Evolutionary conservation across 2,113 vertebrate genomes (phyloP), one percentile per base, ranked within the genome.

Genomic region (Elachura formosa): DNA sequence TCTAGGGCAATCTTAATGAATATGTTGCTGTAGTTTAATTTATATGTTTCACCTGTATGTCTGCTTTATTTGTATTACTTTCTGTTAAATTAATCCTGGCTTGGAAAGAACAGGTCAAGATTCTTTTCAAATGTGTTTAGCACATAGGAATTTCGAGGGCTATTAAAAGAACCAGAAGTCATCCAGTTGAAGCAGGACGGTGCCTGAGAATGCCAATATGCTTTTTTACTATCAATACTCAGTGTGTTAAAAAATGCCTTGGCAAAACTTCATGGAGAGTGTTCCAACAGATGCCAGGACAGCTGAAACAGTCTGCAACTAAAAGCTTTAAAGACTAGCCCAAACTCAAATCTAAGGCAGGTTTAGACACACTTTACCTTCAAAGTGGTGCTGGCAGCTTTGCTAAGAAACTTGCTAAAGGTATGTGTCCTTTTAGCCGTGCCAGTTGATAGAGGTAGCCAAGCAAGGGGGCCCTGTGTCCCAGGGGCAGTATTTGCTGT

Each of bases 111-210:
- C 54, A 4, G 6, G 67, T 85, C 61, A 63, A 83, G 79, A 93
- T 85, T 90, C 68, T 72, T 93, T 96, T 89, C 59, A 63, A 40
- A 83, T 0, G 12, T 94, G 91, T 94, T 92, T 76, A 92, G 77
- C 56, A 41, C 82, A 33, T 24, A 76, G 82, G 84, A 90, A 93
- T 96, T 95, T 95, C 76, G 72, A 87, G 61, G 83, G 89, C 90
- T 97, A 84, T 94, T 94, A 92, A 92, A 96, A 92, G 92, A 91
- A 77, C 14, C 48, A 56, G 61, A 62, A 56, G 86, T 72, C 64
- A 59, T 90, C 36, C 68, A 84, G 2, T 26, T 71, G 82, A 80
- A 80, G 51, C 38, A 71, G 59, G 78, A 28, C 2, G 2, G 26
- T 84, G 77, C 36, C 58, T 5, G 31, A 89, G 89, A 95, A 77